Evolutionary conservation across 2,113 vertebrate genomes (phyloP).

Genomic region (Pelusios castaneus): DNA sequence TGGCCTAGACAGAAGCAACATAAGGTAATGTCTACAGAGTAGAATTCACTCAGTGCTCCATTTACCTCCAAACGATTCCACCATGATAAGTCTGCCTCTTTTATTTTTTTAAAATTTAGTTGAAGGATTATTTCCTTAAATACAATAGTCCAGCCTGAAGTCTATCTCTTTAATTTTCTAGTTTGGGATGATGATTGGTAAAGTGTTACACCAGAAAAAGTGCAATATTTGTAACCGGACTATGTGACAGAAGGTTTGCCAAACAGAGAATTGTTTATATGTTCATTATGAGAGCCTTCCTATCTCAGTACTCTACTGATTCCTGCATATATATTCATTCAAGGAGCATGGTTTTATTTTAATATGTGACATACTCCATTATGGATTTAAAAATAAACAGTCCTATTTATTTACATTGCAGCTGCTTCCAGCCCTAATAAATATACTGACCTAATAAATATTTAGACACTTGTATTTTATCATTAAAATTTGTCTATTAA

Average conservation of each 20-base stretch:
- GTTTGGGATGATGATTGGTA: background rate
- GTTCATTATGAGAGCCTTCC: background rate
- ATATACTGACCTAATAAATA: constrained; percentile 1
- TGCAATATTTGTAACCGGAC: background rate
- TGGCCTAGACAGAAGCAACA: background rate
- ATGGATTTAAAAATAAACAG: constrained; percentile 2
- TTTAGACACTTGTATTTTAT: background rate
- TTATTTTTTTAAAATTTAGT: background rate
- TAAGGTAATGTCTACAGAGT: background rate
- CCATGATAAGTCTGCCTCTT: background rate
- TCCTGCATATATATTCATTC: background rate
- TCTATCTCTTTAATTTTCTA: background rate
- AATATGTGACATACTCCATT: background rate
- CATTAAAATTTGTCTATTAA: background rate
- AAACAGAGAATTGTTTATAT: background rate
- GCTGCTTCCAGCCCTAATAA: background rate
- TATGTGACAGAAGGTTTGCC: background rate
- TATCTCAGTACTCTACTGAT: background rate
- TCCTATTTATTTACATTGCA: background rate
- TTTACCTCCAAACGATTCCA: background rate
- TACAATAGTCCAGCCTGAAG: background rate
- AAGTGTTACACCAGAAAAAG: background rate
- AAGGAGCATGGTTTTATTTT: background rate
- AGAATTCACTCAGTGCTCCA: background rate
- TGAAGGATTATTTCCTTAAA: background rate